Conservation (phyloP, 2,113 vertebrate species). For the Chloropsis cyanopogon region DNA sequence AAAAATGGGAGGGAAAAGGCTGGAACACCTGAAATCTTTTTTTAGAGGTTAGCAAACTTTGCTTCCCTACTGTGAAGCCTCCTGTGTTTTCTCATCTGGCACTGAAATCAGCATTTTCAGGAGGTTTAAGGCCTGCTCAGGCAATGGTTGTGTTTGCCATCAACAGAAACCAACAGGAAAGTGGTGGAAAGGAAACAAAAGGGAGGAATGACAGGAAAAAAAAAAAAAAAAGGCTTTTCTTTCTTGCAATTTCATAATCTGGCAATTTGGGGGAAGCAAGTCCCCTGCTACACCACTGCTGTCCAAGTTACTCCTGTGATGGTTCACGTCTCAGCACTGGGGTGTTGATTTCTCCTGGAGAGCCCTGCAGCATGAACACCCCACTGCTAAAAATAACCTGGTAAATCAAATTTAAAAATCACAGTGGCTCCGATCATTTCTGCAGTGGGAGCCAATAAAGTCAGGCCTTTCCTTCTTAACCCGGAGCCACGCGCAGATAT, state of each 20-base stretch:
- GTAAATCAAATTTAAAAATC: conserved; percentile 43
- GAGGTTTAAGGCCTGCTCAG: not conserved
- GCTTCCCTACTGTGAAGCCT: not conserved
- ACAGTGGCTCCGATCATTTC: conserved; percentile 1
- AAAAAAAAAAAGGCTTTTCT: not conserved
- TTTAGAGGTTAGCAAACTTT: not conserved
- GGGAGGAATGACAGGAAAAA: not conserved
- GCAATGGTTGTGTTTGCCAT: not conserved
- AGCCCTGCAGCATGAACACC: conserved; percentile 15
- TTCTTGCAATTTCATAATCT: not conserved
- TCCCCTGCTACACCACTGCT: not conserved
- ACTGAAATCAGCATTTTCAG: not conserved
- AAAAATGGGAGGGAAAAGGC: not conserved
- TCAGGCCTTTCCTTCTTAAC: conserved; percentile 34
- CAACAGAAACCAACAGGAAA: not conserved
- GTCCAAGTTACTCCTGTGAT: not conserved
- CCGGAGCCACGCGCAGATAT: not conserved
- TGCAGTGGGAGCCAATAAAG: conserved; percentile 50
- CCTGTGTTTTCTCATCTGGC: not conserved
- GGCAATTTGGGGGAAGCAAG: not conserved
- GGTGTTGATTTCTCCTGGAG: not conserved
- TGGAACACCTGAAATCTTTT: not conserved
- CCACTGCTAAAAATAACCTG: conserved; percentile 32
- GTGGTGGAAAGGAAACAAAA: not conserved
- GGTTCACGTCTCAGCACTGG: not conserved